phyloP scores from a whole-genome alignment of 2,888 invertebrate species.

The Troglohyphantes excavatus region DNA sequence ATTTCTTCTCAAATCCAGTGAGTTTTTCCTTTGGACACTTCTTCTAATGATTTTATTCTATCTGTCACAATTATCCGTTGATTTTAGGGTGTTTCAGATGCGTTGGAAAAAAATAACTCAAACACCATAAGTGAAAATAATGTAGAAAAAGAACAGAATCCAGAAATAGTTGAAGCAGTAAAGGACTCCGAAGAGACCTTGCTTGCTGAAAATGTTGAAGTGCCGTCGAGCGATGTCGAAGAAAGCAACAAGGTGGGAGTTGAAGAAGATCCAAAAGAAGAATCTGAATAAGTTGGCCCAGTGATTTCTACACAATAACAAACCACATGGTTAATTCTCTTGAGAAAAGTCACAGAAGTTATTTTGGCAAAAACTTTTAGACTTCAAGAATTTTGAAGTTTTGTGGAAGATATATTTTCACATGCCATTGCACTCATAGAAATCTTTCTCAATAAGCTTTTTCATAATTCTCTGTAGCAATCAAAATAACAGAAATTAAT shows the following conservation, averaged over 20 bases:
- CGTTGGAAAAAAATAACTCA: slow-evolving; percentile 17
- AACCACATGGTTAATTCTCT: no score
- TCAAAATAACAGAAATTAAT: no score
- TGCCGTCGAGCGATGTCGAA: not conserved
- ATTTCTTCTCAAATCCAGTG: no score
- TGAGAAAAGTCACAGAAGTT: no score
- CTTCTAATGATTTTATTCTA: not conserved
- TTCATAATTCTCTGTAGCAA: no score
- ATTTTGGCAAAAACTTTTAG: no score
- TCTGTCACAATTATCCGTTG: slow-evolving; percentile 13
- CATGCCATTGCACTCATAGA: no score
- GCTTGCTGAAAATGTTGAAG: not conserved
- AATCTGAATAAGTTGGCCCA: slow-evolving; percentile 60
- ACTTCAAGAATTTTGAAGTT: no score
- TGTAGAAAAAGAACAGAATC: slow-evolving; percentile 24
- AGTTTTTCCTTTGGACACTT: not conserved
- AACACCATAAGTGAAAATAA: slow-evolving; percentile 30
- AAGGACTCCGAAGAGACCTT: slow-evolving; percentile 12
- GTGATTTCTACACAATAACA: no score
- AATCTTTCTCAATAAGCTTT: no score
- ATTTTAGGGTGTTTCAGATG: slow-evolving; percentile 57
- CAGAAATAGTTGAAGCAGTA: slow-evolving; percentile 21
- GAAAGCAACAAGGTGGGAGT: not conserved
- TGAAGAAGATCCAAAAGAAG: slow-evolving; percentile 38
- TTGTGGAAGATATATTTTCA: no score